Evolutionary conservation across 2,888 invertebrate species (phyloP).

Genomic region (Stramonita haemastoma): DNA sequence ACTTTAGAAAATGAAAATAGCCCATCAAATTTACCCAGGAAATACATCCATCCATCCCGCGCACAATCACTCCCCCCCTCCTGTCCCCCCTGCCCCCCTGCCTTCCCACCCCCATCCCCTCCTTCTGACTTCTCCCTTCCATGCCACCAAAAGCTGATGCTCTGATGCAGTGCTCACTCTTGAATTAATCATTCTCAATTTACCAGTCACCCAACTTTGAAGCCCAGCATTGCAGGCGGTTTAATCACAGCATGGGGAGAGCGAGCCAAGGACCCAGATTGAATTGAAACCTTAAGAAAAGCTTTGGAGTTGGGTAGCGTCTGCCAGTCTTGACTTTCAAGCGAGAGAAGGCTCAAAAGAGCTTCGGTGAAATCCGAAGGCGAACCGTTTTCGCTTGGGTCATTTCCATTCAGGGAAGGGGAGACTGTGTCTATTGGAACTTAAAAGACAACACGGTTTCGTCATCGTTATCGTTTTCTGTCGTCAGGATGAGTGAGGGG

Average conservation of each 20-base stretch:
- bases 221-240: background rate
- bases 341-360: background rate
- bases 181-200: background rate
- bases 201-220: background rate
- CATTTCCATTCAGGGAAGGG: no score
- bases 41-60: background rate
- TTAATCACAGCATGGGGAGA: background rate
- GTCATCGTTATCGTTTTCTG: no score
- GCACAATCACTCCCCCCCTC: background rate
- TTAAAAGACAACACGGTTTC: no score
- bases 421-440: no score
- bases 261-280: background rate
- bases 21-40: no score
- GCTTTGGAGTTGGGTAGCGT: background rate
- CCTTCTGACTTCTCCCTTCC: background rate
- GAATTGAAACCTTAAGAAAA: background rate
- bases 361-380: background rate
- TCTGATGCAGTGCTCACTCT: background rate
- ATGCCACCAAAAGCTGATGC: background rate
- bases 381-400: no score
- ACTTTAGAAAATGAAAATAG: no score
- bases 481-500: no score
- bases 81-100: background rate
- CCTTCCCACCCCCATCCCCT: background rate
- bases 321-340: background rate